These are phyloP conservation scores for Triplophysa tibetana DNA, from an alignment of 2,113 vertebrate genomes.

Conservation along the genomic window DNA sequence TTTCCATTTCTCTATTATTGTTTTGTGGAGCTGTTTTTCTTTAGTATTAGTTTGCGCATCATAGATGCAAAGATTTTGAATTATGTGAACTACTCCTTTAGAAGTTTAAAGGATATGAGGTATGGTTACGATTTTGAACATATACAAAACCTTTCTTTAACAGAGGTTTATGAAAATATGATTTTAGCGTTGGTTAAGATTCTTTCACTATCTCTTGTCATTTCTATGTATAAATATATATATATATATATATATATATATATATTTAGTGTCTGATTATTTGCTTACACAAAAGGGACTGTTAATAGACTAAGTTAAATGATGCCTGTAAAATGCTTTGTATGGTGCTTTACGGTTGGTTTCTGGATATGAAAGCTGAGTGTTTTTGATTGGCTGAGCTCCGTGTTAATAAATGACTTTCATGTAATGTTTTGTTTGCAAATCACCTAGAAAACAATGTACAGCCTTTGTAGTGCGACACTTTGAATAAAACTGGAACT, in stretches of 20 bases:
- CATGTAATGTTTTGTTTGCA: not conserved
- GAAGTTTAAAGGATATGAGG: not conserved
- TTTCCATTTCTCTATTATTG: not conserved
- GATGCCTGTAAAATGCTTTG: conserved; percentile 1
- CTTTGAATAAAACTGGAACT: conserved; percentile 33
- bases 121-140: not conserved
- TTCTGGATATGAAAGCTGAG: not conserved
- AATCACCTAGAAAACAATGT: not conserved
- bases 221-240: not conserved
- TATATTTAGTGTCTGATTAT: conserved; percentile 7
- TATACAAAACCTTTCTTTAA: not conserved
- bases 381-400: not conserved
- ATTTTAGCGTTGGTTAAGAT: not conserved
- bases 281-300: conserved; percentile 2
- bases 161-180: not conserved
- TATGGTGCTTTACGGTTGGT: not conserved
- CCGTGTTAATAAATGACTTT: conserved; percentile 1
- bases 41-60: not conserved
- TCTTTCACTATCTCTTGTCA: not conserved
- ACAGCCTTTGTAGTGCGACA: conserved; percentile 18
- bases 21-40: not conserved
- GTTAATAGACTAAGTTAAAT: conserved; percentile 10
- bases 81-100: not conserved
- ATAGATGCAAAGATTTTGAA: not conserved
- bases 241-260: not conserved